phyloP scores from a whole-genome alignment of 2,888 invertebrate species.

The Nemoura dubitans region DNA sequence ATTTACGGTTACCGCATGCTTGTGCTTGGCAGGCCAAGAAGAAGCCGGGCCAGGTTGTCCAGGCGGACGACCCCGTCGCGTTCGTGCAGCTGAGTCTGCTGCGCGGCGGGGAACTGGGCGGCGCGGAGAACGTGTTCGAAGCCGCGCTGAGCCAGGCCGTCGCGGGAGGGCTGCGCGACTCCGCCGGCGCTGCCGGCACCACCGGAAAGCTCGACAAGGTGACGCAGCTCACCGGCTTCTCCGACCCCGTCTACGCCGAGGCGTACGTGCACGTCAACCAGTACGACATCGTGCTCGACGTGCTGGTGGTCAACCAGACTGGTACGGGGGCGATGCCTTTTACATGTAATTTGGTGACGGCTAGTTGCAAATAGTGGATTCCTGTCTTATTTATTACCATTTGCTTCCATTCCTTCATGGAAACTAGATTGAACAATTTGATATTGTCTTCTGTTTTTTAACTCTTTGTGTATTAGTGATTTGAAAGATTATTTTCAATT shows the following conservation, averaged over 20 bases:
- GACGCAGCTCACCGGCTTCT: slow-evolving; percentile 97
- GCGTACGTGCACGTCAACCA: slow-evolving; percentile 99
- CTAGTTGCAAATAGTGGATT: too few species aligned
- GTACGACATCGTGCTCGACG: slow-evolving; percentile 98
- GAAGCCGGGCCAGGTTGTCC: slow-evolving; percentile 73
- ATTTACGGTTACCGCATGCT: too few species aligned
- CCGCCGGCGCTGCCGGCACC: slow-evolving; percentile 27
- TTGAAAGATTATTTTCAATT: too few species aligned
- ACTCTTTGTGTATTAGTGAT: too few species aligned
- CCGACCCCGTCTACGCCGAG: slow-evolving; percentile 99
- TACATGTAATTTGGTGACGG: too few species aligned
- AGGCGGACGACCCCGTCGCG: slow-evolving; percentile 85
- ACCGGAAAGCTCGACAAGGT: slow-evolving; percentile 70
- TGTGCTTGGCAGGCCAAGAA: slow-evolving; percentile 67
- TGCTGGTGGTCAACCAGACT: slow-evolving; percentile 98
- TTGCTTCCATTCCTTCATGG: too few species aligned
- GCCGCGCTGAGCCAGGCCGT: slow-evolving; percentile 90
- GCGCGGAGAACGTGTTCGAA: slow-evolving; percentile 89
- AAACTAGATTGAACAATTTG: too few species aligned
- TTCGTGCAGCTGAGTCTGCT: slow-evolving; percentile 80
- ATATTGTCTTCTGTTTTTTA: too few species aligned
- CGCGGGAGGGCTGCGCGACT: slow-evolving; percentile 67
- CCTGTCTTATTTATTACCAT: too few species aligned
- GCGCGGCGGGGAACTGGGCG: slow-evolving; percentile 68
- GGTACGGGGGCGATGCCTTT: slow-evolving; percentile 59